Conservation (phyloP, 2,113 vertebrate species). For the Zapornia atra region DNA sequence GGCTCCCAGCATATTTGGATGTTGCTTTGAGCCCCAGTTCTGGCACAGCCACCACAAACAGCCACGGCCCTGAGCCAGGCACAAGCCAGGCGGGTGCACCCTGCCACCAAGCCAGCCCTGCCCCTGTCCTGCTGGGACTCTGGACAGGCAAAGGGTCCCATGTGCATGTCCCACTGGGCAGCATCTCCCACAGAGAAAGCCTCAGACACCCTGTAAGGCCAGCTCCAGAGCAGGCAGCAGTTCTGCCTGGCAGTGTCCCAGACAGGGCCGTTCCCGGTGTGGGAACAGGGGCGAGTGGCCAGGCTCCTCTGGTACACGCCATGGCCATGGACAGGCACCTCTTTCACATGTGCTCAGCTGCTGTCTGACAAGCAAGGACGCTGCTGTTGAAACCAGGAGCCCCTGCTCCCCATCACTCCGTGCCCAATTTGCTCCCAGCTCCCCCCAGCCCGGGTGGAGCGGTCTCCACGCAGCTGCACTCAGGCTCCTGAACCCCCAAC, state of each 20-base stretch:
- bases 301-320: background rate
- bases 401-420: background rate
- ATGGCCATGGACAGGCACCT: background rate
- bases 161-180: accelerated
- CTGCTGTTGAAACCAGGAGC: background rate
- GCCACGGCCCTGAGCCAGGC: background rate
- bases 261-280: background rate
- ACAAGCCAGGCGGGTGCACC: accelerated
- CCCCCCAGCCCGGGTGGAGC: background rate
- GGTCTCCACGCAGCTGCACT: background rate
- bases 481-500: background rate
- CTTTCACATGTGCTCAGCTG: background rate
- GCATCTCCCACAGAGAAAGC: background rate
- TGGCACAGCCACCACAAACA: background rate
- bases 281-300: background rate
- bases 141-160: background rate
- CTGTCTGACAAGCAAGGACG: background rate
- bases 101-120: background rate
- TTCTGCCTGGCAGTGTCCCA: background rate
- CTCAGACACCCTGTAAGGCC: background rate
- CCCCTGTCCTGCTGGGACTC: background rate
- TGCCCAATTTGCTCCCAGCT: background rate
- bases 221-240: background rate
- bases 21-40: background rate
- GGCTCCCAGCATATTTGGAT: accelerated